A percentile compares a stretch with the other conserved stretches of the same genome.
Conservation (phyloP, 53 echinoderm and acorn worm genomes). For the Glandiceps talaboti region DNA sequence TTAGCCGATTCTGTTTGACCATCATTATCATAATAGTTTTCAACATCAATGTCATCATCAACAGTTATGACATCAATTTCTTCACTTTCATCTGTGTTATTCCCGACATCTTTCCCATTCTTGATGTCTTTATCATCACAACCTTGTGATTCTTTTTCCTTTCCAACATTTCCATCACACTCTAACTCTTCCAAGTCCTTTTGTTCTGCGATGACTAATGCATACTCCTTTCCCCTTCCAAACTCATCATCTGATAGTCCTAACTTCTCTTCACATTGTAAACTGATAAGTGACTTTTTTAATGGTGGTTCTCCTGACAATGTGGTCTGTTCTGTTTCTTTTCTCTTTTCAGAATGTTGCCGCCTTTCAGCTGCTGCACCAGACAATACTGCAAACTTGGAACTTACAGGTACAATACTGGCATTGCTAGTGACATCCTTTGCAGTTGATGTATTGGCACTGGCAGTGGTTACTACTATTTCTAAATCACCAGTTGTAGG, state of each 20-base stretch:
- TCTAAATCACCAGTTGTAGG: too few species aligned
- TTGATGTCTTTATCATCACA: background rate
- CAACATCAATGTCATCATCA: constrained; percentile 6
- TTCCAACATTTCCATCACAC: background rate
- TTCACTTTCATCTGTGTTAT: constrained; percentile 2
- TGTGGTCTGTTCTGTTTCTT: background rate
- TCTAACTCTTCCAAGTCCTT: background rate
- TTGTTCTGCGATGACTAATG: background rate
- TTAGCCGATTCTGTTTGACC: background rate
- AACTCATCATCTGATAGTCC: background rate
- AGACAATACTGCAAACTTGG: too few species aligned
- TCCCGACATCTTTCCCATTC: background rate
- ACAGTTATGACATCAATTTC: constrained; percentile 6
- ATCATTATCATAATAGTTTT: background rate
- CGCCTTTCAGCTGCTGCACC: background rate
- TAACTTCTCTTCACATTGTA: background rate
- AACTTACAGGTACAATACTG: too few species aligned
- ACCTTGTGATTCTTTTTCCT: background rate
- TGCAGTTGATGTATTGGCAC: too few species aligned
- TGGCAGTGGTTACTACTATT: too few species aligned
- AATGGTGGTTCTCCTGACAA: background rate
- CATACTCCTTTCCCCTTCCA: background rate
- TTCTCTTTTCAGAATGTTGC: background rate
- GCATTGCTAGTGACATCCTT: too few species aligned
- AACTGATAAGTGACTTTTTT: background rate